Conservation (phyloP, 2,113 vertebrate species). For the Alouatta palliata region DNA sequence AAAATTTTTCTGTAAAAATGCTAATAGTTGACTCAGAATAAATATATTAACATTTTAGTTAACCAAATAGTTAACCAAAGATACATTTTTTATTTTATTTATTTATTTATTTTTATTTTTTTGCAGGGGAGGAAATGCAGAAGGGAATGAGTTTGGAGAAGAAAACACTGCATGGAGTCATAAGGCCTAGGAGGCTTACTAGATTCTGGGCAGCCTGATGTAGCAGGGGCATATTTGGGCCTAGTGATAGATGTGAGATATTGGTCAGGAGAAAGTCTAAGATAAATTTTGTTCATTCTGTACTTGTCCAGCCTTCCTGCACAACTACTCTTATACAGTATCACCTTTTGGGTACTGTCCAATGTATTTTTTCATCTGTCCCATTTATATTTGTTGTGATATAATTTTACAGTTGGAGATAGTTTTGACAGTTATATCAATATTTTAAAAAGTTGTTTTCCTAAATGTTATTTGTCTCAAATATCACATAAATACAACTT, state of each 20-base stretch:
- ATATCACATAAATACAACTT: neutral
- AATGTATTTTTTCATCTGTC: neutral
- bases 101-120: too few species aligned
- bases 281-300: neutral
- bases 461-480: neutral
- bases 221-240: neutral
- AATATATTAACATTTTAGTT: neutral
- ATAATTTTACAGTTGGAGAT: neutral
- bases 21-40: neutral
- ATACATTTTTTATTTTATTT: neutral
- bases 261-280: neutral
- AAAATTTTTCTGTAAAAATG: conserved; percentile 32
- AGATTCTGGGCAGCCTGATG: neutral
- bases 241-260: neutral
- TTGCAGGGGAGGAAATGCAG: neutral
- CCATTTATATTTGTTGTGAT: neutral
- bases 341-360: neutral
- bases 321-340: neutral
- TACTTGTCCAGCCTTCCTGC: neutral
- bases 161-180: neutral
- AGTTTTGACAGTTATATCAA: neutral
- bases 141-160: neutral
- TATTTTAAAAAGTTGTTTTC: neutral
- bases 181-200: neutral
- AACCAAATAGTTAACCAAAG: neutral